These are phyloP conservation scores for Gallinago undulata DNA, from an alignment of 2,113 vertebrate genomes.

Conservation along the genomic window DNA sequence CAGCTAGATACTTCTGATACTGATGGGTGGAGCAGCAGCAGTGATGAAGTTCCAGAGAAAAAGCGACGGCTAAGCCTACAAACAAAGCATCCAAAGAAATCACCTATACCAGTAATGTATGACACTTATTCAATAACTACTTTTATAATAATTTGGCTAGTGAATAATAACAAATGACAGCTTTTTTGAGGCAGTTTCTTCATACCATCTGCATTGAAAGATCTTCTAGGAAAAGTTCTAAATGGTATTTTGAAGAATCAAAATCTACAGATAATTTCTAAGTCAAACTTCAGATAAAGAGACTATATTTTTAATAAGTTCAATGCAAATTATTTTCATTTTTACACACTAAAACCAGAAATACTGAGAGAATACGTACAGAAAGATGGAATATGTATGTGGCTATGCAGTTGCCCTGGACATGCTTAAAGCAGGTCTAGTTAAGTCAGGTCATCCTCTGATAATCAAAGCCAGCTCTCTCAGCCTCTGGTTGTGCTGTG, in stretches of 20 bases:
- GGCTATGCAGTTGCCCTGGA: neutral
- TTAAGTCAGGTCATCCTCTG: neutral
- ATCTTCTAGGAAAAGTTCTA: neutral
- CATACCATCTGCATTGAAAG: neutral
- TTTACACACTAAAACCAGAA: neutral
- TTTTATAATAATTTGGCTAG: neutral
- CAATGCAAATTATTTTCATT: neutral
- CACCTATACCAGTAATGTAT: slow-evolving; percentile 55
- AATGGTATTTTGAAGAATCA: neutral
- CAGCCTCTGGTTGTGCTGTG: neutral
- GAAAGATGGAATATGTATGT: neutral
- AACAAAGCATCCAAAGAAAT: slow-evolving; percentile 50
- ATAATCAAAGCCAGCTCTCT: neutral
- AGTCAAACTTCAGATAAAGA: neutral
- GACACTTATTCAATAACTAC: slow-evolving; percentile 1
- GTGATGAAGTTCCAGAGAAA: slow-evolving; percentile 78
- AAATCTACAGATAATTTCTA: neutral
- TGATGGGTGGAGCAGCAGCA: slow-evolving; percentile 58
- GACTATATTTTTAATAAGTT: neutral
- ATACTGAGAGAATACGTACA: neutral
- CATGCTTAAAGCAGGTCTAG: neutral
- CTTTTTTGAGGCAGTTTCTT: neutral
- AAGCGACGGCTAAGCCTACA: slow-evolving; percentile 68
- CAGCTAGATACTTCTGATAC: slow-evolving; percentile 53
- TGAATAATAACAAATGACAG: neutral